Evolutionary conservation across 2,888 invertebrate species (phyloP), one percentile per base, ranked within the genome.

Genomic region (Apoda limacodes): DNA sequence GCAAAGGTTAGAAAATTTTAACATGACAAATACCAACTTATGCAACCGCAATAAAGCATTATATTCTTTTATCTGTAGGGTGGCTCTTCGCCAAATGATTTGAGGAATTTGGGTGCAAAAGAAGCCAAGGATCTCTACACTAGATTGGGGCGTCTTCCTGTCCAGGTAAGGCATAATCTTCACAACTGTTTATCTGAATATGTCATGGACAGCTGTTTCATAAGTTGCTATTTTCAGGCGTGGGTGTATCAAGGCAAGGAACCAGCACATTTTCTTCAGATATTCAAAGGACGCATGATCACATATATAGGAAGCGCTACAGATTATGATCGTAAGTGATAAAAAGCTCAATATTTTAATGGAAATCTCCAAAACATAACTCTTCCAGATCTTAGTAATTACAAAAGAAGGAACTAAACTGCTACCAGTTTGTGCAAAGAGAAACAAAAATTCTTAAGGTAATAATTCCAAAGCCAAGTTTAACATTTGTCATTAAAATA

Each of bases 201-300:
- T 11, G 7, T 17, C n/a, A 12, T 22, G 4, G 10, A 11, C 11
- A 10, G 4, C 2, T 17, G 53, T 23, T n/a, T 7, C 5, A 4
- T 4, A 9, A 25, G 11, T 17, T n/a, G 19, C 21, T 11, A 10
- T 46, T 53, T 49, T 10, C 59, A 85, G 59, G 88, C 93, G 5
- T 86, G 92, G 64, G 88, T 95, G 4, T 87, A 89, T 25, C 94
- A 96, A 74, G 93, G 92, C 32, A 89, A 92, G 59, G 96, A 96
- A 70, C 94, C 95, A 1, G 87, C 93, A 7, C 96, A 97, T 61
- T 92, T 97, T 61, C 78, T 96, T 52, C 91, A 95, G 62, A 86
- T 95, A 35, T 95, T 95, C 65, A 88, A 88, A 50, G 95, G 95
- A 29, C 89, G 89, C 48, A 84, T 96, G 76, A 87, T 91, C 32